Evolutionary conservation across 2,888 invertebrate species (phyloP).

Genomic region (Diogma glabrata): DNA sequence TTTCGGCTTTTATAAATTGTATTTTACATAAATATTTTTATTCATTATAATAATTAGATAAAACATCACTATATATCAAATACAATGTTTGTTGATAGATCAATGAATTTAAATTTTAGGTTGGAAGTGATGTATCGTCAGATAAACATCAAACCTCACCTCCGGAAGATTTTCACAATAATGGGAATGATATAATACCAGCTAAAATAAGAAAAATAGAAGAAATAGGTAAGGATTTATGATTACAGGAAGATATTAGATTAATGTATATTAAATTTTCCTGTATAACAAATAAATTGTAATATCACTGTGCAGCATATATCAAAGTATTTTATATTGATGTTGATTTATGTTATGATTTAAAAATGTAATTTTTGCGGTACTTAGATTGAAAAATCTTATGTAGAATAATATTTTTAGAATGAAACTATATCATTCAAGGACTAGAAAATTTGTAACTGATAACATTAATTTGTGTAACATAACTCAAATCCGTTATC

Average conservation of each 20-base stretch:
- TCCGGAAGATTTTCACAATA: constrained; percentile 14
- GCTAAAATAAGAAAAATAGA: constrained; percentile 16
- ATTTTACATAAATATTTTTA: neutral
- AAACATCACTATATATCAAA: neutral
- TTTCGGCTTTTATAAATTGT: neutral
- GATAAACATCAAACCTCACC: constrained; percentile 13
- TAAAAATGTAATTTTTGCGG: neutral
- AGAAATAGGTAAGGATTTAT: constrained; percentile 17
- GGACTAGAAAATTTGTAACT: too few species aligned
- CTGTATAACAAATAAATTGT: neutral
- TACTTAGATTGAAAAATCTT: neutral
- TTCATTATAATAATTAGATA: neutral
- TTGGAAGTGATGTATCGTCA: constrained; percentile 13
- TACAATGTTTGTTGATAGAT: too few species aligned
- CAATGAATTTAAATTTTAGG: constrained; percentile 13
- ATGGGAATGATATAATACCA: constrained; percentile 14
- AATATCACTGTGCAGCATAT: constrained; percentile 1
- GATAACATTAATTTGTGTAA: too few species aligned
- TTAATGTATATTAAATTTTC: neutral
- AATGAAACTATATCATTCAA: too few species aligned
- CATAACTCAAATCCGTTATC: too few species aligned
- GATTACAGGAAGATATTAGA: neutral
- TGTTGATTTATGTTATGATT: neutral
- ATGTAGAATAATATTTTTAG: too few species aligned
- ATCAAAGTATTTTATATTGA: neutral